These are phyloP conservation scores for Apteryx owenii DNA, from an alignment of 2,113 vertebrate species.

Conservation along the genomic window DNA sequence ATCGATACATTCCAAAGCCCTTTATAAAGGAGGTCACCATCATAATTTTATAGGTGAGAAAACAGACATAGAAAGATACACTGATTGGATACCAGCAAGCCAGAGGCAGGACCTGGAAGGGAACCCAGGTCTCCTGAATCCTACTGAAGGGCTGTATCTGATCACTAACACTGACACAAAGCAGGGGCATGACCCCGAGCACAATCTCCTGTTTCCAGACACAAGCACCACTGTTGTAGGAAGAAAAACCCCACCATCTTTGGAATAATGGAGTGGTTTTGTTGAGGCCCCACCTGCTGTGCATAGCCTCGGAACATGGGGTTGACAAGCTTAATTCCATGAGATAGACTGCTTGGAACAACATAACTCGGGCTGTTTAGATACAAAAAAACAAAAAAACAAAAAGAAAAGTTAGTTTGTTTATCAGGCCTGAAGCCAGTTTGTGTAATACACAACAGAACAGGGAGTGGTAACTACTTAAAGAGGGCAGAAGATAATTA, in stretches of 20 bases:
- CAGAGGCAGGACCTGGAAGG: neutral
- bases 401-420: neutral
- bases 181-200: neutral
- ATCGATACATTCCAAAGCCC: neutral
- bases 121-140: neutral
- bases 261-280: neutral
- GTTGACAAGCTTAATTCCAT: slow-evolving; percentile 98
- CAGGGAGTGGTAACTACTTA: neutral
- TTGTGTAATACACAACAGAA: neutral
- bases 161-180: neutral
- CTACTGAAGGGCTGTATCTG: neutral
- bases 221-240: neutral
- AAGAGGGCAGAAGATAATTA: neutral
- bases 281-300: slow-evolving; percentile 88
- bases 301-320: slow-evolving; percentile 99
- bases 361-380: slow-evolving; percentile 92
- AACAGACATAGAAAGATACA: neutral
- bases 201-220: neutral
- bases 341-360: slow-evolving; percentile 93
- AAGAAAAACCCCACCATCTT: neutral
- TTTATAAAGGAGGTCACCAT: neutral
- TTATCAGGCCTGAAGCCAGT: neutral
- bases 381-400: neutral
- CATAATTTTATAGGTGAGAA: neutral
- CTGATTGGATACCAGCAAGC: neutral